Conservation (phyloP, 2,113 vertebrate genomes). For the Entomyzon cyanotis region DNA sequence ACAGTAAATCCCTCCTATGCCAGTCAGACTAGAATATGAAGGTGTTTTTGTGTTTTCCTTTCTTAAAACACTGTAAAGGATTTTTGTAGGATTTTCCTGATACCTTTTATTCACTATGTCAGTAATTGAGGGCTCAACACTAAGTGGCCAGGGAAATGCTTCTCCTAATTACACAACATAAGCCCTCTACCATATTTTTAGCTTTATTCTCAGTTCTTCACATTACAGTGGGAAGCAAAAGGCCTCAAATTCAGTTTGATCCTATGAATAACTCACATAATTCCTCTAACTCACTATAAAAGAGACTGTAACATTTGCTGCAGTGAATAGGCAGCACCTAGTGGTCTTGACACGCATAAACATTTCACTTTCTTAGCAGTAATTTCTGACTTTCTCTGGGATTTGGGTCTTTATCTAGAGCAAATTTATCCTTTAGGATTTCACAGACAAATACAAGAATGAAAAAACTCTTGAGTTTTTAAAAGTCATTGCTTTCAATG, state of each 20-base stretch:
- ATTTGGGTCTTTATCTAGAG: neutral
- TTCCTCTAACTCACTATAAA: neutral
- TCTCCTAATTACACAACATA: neutral
- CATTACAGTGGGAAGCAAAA: neutral
- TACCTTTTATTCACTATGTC: neutral
- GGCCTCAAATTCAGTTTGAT: neutral
- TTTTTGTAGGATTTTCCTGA: conserved; percentile 28
- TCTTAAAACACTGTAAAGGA: neutral
- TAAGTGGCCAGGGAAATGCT: neutral
- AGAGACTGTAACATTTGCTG: neutral
- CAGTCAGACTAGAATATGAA: neutral
- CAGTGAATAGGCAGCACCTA: conserved; percentile 41
- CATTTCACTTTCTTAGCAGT: neutral
- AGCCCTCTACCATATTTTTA: neutral
- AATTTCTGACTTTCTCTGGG: neutral
- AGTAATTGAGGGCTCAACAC: neutral
- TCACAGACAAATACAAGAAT: neutral
- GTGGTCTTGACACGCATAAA: conserved; percentile 14
- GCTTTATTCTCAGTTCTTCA: neutral
- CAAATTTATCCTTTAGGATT: neutral
- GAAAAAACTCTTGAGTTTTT: neutral
- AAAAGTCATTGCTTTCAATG: neutral
- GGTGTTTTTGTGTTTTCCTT: neutral
- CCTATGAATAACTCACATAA: neutral
- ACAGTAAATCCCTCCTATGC: conserved; percentile 13